These are phyloP conservation scores for Dasyurus viverrinus DNA, from an alignment of 2,113 vertebrate species.

Conservation along the genomic window DNA sequence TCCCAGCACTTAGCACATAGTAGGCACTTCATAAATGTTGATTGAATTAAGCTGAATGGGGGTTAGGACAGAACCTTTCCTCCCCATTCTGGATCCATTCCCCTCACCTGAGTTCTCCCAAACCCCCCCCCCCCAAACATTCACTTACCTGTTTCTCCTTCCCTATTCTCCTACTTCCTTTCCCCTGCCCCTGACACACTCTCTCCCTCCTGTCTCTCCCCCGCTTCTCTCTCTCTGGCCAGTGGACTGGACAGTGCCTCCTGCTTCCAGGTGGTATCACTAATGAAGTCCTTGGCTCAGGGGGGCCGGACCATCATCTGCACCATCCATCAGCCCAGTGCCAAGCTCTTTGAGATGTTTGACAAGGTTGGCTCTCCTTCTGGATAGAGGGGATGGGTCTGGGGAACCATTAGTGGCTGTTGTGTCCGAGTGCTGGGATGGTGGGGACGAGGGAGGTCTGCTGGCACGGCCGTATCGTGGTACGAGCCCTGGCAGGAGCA, in stretches of 20 bases:
- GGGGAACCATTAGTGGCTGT: not conserved
- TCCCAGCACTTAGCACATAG: not conserved
- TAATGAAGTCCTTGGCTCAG: slow-evolving; percentile 96
- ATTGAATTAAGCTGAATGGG: not conserved
- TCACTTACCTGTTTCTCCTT: not conserved
- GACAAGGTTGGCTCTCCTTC: slow-evolving; percentile 90
- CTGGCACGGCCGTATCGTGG: too few species aligned
- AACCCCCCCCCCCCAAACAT: too few species aligned
- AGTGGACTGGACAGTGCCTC: slow-evolving; percentile 97
- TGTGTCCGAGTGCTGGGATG: not conserved
- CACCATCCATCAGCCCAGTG: slow-evolving; percentile 99
- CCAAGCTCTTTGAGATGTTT: slow-evolving; percentile 99
- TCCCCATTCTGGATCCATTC: not conserved
- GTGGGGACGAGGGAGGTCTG: not conserved
- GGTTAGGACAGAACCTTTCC: not conserved
- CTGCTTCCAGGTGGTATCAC: slow-evolving; percentile 98
- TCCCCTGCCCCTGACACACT: not conserved
- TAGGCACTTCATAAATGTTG: not conserved
- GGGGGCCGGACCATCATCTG: slow-evolving; percentile 98
- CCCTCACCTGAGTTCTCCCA: too few species aligned
- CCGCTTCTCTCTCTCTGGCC: slow-evolving; percentile 58
- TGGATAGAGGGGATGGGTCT: not conserved
- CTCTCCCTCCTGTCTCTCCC: too few species aligned
- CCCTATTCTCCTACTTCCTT: not conserved
- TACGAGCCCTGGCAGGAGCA: not conserved